Base-by-base conservation (phyloP, 2,888 invertebrate genomes). In the Drosophila mettleri region DNA sequence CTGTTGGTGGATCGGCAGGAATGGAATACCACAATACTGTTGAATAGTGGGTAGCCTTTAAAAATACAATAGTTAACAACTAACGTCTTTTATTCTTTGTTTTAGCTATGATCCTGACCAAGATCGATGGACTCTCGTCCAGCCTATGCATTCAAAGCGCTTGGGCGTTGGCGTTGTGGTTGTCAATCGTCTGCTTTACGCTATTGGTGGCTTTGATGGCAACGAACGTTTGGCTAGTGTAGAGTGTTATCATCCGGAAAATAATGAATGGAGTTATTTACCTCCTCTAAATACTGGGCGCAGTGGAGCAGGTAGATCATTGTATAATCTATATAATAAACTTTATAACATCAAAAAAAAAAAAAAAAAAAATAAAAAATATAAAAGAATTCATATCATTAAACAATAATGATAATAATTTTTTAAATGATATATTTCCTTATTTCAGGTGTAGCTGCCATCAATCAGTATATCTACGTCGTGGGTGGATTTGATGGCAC, bases 201-300 rank as follows among this genome's bases (percentile, higher is more conserved):
- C 98, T 0, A 96, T 97, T 48, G 98, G 98, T 52, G 98, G 98
- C 0, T 98, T 96, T 91, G 97, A 98, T 92, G 98, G 98, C 24
- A 93, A 93, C 16, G 93, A 95, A 29, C 94, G 98, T 33, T 93
- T 97, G 63, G 94, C 93, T 78, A 95, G 96, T 34, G 97, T 95
- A 1, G 98, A 98, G 93, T 97, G 97, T 92, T 98, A 98, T 92
- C 97, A 98, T 92, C 98, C 98, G 0, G 98, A 98, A 93, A 96
- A 96, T 91, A 95, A 98, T 91, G 95, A 95, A 83, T 98, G 98
- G 98, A 95, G 94, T 1, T 94, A 95, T 90, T 94, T 97, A 68
- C 94, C 96, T 16, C 93, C 97, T 1, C 97, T 98, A 96, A 93
- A 94, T 64, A 94, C 94, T 29, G 94, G 95, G 7, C 93, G 98